Percentiles rank a stretch among this genome's conserved stretches.
Evolutionary conservation across 2,797 vertebrate genomes (phyloP).

Genomic region (Paguma larvata): DNA sequence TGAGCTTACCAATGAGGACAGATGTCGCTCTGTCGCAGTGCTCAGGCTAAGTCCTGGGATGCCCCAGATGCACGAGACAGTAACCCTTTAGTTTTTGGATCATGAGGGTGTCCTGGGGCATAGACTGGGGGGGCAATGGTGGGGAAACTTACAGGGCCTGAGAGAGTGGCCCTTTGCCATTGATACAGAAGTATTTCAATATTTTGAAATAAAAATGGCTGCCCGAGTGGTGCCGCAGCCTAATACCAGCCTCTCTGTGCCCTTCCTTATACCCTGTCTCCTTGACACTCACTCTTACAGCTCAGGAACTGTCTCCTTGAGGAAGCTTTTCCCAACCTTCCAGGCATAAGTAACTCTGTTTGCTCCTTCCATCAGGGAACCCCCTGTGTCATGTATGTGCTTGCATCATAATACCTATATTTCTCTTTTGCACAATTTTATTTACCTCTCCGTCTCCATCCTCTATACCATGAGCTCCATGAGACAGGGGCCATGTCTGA

Average conservation of each 20-base stretch:
- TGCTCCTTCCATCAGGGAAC: neutral
- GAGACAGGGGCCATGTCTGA: neutral
- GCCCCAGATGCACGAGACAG: neutral
- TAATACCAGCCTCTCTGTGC: too few species aligned
- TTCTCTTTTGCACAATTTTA: neutral
- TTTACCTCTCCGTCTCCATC: neutral
- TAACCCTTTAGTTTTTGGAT: neutral
- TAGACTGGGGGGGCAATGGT: neutral
- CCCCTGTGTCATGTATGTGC: fast-evolving
- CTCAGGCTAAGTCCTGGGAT: neutral
- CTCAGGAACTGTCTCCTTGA: neutral
- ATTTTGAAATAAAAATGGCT: neutral
- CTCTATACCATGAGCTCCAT: neutral
- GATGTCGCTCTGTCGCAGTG: neutral
- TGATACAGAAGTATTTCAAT: neutral
- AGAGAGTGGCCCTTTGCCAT: neutral
- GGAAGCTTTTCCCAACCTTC: neutral
- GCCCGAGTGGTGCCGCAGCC: neutral
- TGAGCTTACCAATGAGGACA: neutral
- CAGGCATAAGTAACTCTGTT: neutral
- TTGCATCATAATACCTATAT: neutral
- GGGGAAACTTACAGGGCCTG: neutral
- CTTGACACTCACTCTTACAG: neutral
- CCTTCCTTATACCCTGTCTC: neutral
- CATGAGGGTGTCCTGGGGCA: neutral